phyloP scores from a whole-genome alignment of 2,797 vertebrate genomes.

The Eurystomus glaucurus region DNA sequence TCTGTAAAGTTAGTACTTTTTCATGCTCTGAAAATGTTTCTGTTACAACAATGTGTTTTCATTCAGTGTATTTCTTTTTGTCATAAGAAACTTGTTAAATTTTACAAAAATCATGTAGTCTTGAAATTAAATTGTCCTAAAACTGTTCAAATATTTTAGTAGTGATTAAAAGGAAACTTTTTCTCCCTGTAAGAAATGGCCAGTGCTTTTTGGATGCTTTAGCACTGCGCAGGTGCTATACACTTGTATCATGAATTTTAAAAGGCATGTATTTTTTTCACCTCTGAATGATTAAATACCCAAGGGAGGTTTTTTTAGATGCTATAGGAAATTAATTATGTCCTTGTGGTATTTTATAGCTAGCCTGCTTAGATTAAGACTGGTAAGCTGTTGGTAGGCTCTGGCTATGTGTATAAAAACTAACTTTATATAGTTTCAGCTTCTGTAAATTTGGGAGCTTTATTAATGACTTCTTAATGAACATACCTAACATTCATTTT shows the following conservation, averaged over 20 bases:
- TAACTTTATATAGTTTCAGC: background rate
- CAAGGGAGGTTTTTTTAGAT: background rate
- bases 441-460: background rate
- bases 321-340: background rate
- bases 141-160: background rate
- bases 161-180: background rate
- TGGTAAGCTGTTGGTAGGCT: background rate
- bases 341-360: background rate
- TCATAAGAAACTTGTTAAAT: background rate
- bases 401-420: background rate
- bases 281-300: background rate
- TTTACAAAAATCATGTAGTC: background rate
- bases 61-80: background rate
- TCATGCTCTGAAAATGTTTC: background rate
- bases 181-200: background rate
- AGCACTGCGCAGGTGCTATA: background rate
- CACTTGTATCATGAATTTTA: background rate
- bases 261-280: fast-evolving
- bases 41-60: background rate
- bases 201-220: background rate
- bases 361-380: background rate
- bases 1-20: background rate
- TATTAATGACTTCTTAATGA: background rate
- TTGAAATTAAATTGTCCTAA: background rate
- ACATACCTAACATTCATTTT: background rate